A percentile compares a stretch with the other conserved stretches of the same genome.
These are phyloP conservation scores for Nerophis ophidion DNA, from an alignment of 2,113 vertebrate species.

Conservation along the genomic window DNA sequence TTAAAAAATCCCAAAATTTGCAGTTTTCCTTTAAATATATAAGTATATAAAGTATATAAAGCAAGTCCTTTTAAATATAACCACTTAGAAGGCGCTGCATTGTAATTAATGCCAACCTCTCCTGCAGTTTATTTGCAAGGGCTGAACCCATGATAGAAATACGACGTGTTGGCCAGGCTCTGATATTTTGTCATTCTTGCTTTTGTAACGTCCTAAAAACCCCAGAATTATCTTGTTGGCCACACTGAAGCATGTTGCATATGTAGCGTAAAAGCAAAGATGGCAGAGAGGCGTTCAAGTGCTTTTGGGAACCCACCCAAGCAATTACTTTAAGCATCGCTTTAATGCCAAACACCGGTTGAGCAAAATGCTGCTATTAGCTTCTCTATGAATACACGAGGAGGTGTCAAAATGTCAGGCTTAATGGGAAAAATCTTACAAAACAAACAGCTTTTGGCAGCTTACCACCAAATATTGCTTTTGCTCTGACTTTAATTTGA, in stretches of 20 bases:
- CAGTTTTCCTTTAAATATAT: too few species aligned
- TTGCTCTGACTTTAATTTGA: constrained; percentile 16
- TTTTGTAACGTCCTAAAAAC: constrained; percentile 15
- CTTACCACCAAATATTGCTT: constrained; percentile 8
- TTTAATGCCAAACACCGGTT: constrained; percentile 54
- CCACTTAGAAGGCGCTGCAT: constrained; percentile 40
- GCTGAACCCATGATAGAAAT: constrained; percentile 44
- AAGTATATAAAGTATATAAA: too few species aligned
- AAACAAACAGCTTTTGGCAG: constrained; percentile 49
- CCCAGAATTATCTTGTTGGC: constrained; percentile 3
- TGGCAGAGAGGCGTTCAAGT: constrained; percentile 31
- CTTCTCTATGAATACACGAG: constrained; percentile 35
- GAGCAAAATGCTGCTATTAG: constrained; percentile 51
- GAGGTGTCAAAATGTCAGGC: constrained; percentile 42
- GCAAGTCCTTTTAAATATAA: constrained; percentile 56
- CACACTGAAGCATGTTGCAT: constrained; percentile 20
- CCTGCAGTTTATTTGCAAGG: constrained; percentile 53
- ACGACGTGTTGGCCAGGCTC: too few species aligned
- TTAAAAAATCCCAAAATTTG: too few species aligned
- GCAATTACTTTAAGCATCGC: constrained; percentile 56
- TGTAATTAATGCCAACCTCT: constrained; percentile 53
- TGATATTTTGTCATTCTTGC: not conserved
- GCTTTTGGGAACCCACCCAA: constrained; percentile 55
- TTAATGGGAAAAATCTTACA: constrained; percentile 47
- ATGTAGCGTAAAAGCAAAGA: constrained; percentile 40